Evolutionary conservation across 2,888 invertebrate species (phyloP), one percentile per base, ranked within the genome.

Genomic region (Heliconius ethilla): DNA sequence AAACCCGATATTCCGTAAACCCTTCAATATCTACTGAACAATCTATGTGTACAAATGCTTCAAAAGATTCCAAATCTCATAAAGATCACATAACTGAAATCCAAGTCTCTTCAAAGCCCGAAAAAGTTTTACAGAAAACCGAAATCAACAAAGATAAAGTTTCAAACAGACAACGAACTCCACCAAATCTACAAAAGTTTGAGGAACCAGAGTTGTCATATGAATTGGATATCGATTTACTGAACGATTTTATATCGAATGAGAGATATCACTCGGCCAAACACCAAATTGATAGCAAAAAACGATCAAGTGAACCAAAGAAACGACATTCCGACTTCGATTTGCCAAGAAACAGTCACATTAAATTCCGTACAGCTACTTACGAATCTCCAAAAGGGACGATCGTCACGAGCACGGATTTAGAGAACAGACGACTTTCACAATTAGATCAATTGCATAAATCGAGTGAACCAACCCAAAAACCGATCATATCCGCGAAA

Each of bases 71-170:
- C 25, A 86, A 88, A 78, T 80, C 83, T 51, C 86, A 86, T 62
- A 89, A 95, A 84, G 96, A 96, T 40, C 97, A 96, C 85, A 95
- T 97, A 55, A 97, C 97, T 65, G 97, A 97, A 90, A 97, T 97
- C 78, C 96, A 97, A 89, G 97, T 95, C 3, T 95, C 96, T 25
- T 95, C 95, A 9, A 90, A 91, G 69, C 92, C 87, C 76, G 95
- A 90, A 82, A 91, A 91, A 83, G 82, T 82, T 18, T 88, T 88
- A 81, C 86, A 90, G 75, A 88, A 89, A 84, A 81, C 88, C 33
- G 86, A 87, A 82, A 69, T 83, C 76, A 85, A 82, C 51, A 90
- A 89, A 87, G 89, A 92, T 79, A 93, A 93, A 87, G 85, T 92
- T 76, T 85, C 89, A 59, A 91, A 92, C 82, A 93, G 91, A 82